Evolutionary conservation across 2,797 vertebrate genomes (phyloP).

Genomic region (Tangara arthus): DNA sequence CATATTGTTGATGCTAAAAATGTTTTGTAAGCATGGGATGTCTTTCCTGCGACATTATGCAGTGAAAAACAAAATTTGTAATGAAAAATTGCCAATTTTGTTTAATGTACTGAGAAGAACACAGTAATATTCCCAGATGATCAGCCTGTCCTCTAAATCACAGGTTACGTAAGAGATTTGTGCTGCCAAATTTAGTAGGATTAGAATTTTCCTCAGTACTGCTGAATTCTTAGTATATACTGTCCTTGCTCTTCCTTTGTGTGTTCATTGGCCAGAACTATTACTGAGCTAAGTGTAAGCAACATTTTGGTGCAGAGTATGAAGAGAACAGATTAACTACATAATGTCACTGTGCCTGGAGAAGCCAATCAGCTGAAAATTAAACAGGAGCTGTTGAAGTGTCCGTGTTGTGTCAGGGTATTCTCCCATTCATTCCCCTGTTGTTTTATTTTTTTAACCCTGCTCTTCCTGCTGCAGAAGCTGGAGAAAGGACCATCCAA

Average conservation of each 20-base stretch:
- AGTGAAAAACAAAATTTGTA: neutral
- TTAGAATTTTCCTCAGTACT: neutral
- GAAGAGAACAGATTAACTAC: neutral
- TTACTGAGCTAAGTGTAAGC: neutral
- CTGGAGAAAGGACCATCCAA: neutral
- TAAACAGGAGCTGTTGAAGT: neutral
- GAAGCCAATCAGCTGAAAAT: neutral
- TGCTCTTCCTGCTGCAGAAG: neutral
- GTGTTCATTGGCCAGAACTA: neutral
- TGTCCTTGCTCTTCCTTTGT: neutral
- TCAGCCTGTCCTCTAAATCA: neutral
- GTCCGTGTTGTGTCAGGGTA: neutral
- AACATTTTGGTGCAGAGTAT: neutral
- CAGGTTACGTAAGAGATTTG: conserved; percentile 19
- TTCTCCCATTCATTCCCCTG: neutral
- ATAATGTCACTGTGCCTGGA: neutral
- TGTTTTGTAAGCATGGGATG: neutral
- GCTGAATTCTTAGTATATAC: neutral
- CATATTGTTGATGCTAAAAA: neutral
- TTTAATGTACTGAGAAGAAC: conserved; percentile 1
- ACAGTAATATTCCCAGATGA: neutral
- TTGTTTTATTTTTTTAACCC: neutral
- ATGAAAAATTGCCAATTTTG: neutral
- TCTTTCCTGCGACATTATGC: neutral
- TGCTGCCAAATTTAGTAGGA: neutral